These are phyloP conservation scores for Anguilla marmorata DNA, from an alignment of 2,797 vertebrate genomes.

Conservation along the genomic window DNA sequence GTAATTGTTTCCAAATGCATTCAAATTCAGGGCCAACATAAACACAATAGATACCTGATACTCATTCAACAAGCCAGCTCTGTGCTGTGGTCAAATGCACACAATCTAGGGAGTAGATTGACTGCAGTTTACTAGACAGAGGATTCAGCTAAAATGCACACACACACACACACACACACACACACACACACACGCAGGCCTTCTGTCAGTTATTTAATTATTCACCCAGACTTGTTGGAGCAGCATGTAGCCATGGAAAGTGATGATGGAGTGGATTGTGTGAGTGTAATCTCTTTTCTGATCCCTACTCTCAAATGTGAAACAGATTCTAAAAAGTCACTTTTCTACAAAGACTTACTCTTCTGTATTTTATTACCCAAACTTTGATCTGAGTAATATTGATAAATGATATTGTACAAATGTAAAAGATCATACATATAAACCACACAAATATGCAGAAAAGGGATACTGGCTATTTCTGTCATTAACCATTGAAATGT, in stretches of 20 bases:
- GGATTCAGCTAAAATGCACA: neutral
- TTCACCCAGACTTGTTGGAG: neutral
- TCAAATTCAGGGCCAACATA: slow-evolving; percentile 4
- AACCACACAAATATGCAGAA: neutral
- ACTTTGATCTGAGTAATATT: neutral
- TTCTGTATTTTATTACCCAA: neutral
- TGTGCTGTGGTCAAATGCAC: slow-evolving; percentile 6
- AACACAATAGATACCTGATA: slow-evolving; percentile 9
- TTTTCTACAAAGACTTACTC: neutral
- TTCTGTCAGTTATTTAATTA: slow-evolving; percentile 10
- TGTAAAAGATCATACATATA: neutral
- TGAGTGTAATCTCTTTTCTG: neutral
- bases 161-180: neutral
- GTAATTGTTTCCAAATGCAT: slow-evolving; percentile 5
- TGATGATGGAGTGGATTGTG: neutral
- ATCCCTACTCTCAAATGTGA: neutral
- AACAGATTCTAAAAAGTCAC: neutral
- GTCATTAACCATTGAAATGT: neutral
- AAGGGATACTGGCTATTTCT: neutral
- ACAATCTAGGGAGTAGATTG: neutral
- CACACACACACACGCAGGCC: neutral
- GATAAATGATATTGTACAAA: neutral
- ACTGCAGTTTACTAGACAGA: neutral
- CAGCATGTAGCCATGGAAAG: neutral
- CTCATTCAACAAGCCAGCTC: slow-evolving; percentile 17